phyloP scores from a whole-genome alignment of 2,113 vertebrate genomes.

The Petrocephalus zakoni region DNA sequence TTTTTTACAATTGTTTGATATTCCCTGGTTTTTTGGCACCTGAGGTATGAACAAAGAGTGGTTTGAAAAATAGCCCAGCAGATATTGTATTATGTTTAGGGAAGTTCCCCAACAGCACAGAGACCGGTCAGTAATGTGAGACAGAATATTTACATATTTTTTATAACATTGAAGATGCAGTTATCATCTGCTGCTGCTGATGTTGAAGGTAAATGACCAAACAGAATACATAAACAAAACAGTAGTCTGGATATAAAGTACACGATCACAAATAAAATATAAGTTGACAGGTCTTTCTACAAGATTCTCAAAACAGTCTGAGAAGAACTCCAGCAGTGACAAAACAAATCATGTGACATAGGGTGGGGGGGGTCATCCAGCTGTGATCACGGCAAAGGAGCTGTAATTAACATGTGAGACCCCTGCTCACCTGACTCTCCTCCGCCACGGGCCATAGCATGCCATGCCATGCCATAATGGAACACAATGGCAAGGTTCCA shows the following conservation, averaged over 20 bases:
- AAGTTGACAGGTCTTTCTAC: neutral
- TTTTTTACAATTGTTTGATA: neutral
- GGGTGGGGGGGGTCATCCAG: neutral
- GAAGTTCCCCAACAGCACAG: neutral
- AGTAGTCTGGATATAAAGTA: neutral
- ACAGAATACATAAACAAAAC: neutral
- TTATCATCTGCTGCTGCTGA: neutral
- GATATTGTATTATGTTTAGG: neutral
- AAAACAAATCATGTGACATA: neutral
- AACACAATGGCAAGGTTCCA: neutral
- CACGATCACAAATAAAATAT: neutral
- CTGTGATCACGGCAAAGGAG: neutral
- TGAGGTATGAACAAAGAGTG: neutral
- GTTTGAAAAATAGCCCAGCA: constrained; percentile 3
- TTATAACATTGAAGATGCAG: neutral
- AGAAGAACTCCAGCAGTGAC: neutral
- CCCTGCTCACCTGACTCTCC: neutral
- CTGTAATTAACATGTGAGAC: neutral
- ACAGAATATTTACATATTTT: neutral
- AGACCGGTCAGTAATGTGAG: neutral
- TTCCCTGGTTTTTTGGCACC: neutral
- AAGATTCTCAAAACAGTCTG: neutral
- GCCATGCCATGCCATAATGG: neutral
- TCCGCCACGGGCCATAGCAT: neutral
- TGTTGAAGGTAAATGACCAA: neutral